Evolutionary conservation across 1,140 invertebrate species (phyloP).

Genomic region (Steinernema feltiae): DNA sequence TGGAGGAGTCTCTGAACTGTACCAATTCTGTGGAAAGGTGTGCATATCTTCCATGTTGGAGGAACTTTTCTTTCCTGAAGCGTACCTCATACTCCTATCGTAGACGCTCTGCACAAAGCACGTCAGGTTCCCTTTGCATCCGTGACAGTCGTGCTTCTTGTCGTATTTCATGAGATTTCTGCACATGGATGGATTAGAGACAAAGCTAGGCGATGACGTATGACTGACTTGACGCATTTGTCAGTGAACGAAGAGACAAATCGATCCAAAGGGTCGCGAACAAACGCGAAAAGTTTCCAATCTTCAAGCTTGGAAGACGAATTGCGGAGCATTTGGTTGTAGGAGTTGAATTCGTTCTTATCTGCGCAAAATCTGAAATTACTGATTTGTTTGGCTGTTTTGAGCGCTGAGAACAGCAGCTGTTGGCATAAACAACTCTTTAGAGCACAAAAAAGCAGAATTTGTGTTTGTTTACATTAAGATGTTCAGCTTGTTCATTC

Average conservation of each 20-base stretch:
- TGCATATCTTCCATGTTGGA: background rate
- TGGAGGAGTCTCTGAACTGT: too few species aligned
- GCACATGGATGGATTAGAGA: background rate
- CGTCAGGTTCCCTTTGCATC: background rate
- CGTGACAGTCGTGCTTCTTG: background rate
- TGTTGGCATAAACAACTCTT: too few species aligned
- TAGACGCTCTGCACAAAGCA: background rate
- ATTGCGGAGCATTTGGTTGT: background rate
- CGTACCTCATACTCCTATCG: background rate
- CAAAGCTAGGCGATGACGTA: background rate
- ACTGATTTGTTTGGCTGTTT: too few species aligned
- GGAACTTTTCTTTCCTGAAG: background rate
- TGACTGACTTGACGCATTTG: slow-evolving; percentile 28
- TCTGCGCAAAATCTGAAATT: background rate
- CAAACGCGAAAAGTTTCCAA: slow-evolving; percentile 19
- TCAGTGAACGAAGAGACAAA: slow-evolving; percentile 33
- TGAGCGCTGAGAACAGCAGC: too few species aligned
- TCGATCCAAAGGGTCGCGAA: slow-evolving; percentile 33
- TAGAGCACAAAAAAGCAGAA: too few species aligned
- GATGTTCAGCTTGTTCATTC: too few species aligned
- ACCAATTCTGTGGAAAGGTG: background rate
- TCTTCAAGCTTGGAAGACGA: background rate
- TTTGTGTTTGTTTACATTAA: too few species aligned
- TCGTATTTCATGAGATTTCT: background rate
- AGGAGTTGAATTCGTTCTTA: background rate